Evolutionary conservation across 2,797 vertebrate genomes (phyloP).

Genomic region (Betta splendens): DNA sequence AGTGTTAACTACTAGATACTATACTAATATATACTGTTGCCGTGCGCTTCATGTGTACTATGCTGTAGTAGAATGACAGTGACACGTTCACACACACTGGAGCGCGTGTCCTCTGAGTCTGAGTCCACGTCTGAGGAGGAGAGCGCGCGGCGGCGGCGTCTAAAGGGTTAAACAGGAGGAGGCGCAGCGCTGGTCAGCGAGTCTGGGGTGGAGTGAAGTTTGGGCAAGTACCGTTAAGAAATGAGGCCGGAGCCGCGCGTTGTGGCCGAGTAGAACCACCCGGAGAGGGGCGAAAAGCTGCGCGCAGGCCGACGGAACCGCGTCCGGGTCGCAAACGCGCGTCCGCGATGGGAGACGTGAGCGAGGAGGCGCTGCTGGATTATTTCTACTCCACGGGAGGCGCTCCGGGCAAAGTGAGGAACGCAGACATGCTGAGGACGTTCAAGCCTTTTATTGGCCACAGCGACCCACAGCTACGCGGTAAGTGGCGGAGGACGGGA

Average conservation of each 20-base stretch:
- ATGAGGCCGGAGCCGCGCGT: slow-evolving; percentile 63
- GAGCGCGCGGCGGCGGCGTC: too few relatives aligned
- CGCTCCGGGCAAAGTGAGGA: slow-evolving; percentile 74
- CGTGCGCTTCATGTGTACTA: too few relatives aligned
- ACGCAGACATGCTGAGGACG: slow-evolving; percentile 79
- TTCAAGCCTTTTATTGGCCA: slow-evolving; percentile 84
- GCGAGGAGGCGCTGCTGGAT: slow-evolving; percentile 80
- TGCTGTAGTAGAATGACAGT: too few relatives aligned
- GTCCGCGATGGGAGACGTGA: slow-evolving; percentile 75
- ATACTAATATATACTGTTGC: too few relatives aligned
- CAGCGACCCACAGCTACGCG: slow-evolving; percentile 77
- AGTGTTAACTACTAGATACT: too few relatives aligned
- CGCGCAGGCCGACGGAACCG: neutral
- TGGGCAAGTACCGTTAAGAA: slow-evolving; percentile 55
- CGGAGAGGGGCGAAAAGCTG: neutral
- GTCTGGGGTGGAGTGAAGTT: slow-evolving; percentile 82
- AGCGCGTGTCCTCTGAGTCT: too few relatives aligned
- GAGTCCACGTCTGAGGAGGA: too few relatives aligned
- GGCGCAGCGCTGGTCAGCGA: slow-evolving; percentile 65
- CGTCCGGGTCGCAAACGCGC: neutral
- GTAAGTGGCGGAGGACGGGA: slow-evolving; percentile 69
- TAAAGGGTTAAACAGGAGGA: slow-evolving; percentile 80
- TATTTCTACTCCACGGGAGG: slow-evolving; percentile 79
- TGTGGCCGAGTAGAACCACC: slow-evolving; percentile 25
- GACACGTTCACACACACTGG: too few relatives aligned